A percentile compares a stretch with the other conserved stretches of the same genome.
Conservation (phyloP, 2,113 vertebrate genomes). For the Psophia crepitans region DNA sequence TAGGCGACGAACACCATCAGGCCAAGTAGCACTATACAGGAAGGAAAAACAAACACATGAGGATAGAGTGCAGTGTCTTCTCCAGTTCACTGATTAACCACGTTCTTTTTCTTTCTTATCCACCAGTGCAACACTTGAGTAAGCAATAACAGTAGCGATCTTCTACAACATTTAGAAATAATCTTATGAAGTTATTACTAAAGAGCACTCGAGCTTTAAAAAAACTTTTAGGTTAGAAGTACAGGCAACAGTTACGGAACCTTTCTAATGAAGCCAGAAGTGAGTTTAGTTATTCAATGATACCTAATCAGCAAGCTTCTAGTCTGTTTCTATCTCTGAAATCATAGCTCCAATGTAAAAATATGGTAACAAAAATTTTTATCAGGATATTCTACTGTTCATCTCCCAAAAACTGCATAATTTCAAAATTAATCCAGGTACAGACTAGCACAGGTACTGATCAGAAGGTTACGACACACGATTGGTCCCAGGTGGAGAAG, state of each 20-base stretch:
- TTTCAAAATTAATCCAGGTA: background rate
- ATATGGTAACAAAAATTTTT: background rate
- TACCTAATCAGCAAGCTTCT: background rate
- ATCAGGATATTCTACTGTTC: background rate
- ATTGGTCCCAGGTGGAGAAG: background rate
- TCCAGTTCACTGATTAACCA: background rate
- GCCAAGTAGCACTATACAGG: constrained; percentile 91
- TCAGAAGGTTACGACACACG: background rate
- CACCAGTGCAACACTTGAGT: background rate
- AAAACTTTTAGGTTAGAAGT: background rate
- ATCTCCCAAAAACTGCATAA: background rate
- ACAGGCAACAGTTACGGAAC: background rate
- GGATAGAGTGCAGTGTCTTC: background rate
- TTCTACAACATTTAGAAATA: background rate
- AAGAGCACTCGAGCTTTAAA: background rate
- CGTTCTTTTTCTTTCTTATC: background rate
- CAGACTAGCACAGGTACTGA: background rate
- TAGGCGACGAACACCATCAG: constrained; percentile 86
- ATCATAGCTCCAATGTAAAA: background rate
- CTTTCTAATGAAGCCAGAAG: background rate
- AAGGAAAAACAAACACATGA: background rate
- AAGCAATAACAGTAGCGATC: background rate
- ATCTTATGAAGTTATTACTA: background rate
- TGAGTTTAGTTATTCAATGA: background rate
- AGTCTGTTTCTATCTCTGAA: background rate